Evolutionary conservation across 2,113 vertebrate genomes (phyloP).

Genomic region (Jacana jacana): DNA sequence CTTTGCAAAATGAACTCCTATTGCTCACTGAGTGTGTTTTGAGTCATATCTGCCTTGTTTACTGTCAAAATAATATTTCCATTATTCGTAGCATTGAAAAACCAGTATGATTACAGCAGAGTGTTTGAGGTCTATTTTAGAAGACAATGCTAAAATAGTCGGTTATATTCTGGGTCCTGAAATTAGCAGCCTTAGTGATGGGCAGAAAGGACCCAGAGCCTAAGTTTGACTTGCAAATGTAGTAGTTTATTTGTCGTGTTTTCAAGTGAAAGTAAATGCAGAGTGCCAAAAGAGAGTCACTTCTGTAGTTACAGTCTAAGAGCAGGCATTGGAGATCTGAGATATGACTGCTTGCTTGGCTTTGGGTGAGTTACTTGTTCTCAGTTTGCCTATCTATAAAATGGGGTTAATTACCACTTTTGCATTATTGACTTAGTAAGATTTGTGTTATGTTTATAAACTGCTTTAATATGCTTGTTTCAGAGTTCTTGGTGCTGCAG

Average conservation of each 20-base stretch:
- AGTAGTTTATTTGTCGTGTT: background rate
- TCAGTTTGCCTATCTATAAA: conserved; percentile 13
- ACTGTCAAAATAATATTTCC: conserved; percentile 33
- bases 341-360: background rate
- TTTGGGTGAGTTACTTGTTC: background rate
- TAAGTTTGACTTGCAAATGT: background rate
- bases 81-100: conserved; percentile 13
- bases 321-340: background rate
- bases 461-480: background rate
- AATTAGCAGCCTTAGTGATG: conserved; percentile 13
- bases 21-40: conserved; percentile 41
- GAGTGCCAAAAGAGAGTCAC: background rate
- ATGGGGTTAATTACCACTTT: conserved; percentile 20
- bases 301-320: background rate
- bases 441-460: background rate
- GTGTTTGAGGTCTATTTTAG: background rate
- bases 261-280: background rate
- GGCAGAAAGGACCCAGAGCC: background rate
- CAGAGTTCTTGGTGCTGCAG: background rate
- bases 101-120: background rate
- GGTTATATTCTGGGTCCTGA: conserved; percentile 42
- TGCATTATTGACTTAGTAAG: background rate
- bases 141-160: conserved; percentile 16
- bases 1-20: conserved; percentile 58
- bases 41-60: conserved; percentile 49